Conservation (phyloP, 2,113 vertebrate species). For the Tylochromis polylepis region DNA sequence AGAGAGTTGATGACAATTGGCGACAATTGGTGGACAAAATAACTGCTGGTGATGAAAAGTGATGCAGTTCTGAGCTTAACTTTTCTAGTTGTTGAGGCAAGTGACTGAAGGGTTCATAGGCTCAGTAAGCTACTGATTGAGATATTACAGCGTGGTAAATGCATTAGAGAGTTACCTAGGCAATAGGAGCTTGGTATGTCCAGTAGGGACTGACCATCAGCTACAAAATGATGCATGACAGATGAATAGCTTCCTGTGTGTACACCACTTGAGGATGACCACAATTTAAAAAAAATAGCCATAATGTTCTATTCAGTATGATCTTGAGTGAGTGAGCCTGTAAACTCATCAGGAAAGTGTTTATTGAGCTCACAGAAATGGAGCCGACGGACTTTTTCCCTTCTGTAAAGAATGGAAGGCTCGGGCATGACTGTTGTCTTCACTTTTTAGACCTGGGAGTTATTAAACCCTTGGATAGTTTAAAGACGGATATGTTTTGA, state of each 20-base stretch:
- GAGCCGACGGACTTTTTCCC: background rate
- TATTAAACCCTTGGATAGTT: too few relatives aligned
- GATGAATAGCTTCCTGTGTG: rapidly evolving
- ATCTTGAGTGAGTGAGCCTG: background rate
- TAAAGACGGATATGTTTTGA: too few relatives aligned
- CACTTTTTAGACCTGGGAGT: background rate
- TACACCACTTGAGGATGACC: background rate
- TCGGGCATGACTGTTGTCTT: background rate
- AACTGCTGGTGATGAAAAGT: background rate
- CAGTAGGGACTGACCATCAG: background rate
- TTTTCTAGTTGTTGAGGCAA: background rate
- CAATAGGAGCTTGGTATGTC: background rate
- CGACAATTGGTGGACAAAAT: rapidly evolving
- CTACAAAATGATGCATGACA: rapidly evolving
- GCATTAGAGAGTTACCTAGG: rapidly evolving
- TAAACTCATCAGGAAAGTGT: background rate
- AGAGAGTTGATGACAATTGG: background rate
- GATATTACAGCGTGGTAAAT: background rate
- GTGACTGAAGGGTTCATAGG: background rate
- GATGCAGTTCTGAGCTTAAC: background rate
- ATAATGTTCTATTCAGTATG: background rate
- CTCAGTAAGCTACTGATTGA: background rate
- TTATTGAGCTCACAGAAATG: background rate
- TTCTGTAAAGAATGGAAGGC: background rate
- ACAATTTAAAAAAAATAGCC: rapidly evolving